Evolutionary conservation across 37 sponge, comb jelly and placozoan genomes (phyloP), one percentile per base, ranked within the genome.

Genomic region (Dysidea cf. avara): DNA sequence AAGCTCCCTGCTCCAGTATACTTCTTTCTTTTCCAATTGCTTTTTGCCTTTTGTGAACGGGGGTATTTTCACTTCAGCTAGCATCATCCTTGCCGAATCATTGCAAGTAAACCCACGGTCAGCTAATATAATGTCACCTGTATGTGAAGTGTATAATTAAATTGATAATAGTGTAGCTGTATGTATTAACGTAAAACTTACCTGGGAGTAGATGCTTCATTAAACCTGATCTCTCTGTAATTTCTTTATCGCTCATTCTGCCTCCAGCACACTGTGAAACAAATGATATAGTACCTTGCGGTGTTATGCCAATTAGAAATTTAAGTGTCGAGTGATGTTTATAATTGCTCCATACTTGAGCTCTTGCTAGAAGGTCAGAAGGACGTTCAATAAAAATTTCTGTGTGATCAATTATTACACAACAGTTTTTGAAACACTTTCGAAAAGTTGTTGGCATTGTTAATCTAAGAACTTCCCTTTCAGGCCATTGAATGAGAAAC

Each of bases 231-330:
- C 33, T 31, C 37, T 80, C 71, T 22, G 60, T 71, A 18, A 80
- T 80, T 37, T 70, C 62, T 64, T 71, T 74, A 66, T 82, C 83
- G 49, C 73, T 71, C 48, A 77, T 75, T 21, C 78, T 40, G 2
- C 78, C 85, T 43, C 85, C 85, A 17, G 37, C 69, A 74, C 68
- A 67, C n/a, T 9, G 17, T 36, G 79, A 77, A 29, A 84, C 33
- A 47, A 64, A 77, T 14, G 85, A 76, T 16, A 83, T 76, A 36
- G 74, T 76, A 0, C 78, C 85, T 36, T 84, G 85, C 32, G 79
- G 72, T 28, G 58, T 56, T 6, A 56, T 56, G 46, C 73, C 57
- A 2, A 72, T 57, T 24, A 72, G 24, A 56, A 56, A 72, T 35
- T 72, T 72, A 12, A 72, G 22, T 11, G 73, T 72, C 20, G 68